Evolutionary conservation across 2,888 invertebrate genomes (phyloP), one percentile per base, ranked within the genome.

Genomic region (Oscheius sp.): DNA sequence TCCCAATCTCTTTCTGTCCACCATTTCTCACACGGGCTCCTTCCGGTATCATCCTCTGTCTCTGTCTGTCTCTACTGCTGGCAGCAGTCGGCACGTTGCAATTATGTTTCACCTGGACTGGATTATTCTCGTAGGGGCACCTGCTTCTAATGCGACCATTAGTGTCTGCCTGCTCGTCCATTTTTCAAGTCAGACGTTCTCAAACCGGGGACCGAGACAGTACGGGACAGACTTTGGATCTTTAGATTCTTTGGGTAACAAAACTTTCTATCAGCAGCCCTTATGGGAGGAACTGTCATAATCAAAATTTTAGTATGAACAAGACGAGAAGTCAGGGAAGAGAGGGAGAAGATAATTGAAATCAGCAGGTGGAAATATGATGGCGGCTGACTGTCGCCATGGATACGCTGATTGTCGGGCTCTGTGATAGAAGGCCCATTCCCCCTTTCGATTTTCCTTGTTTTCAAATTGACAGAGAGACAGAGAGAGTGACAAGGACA

Each of bases 101-200:
- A 68, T 68, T 68, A 68, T 53, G 68, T 53, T 68, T 68, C 68
- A 68, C 68, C 68, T 68, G 68, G 37, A 53, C 53, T 55, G 65
- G 65, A 65, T 65, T 65, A 65, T 68, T 68, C 35, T 32, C 55
- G 10, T 29, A 29, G 63, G 33, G 68, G 68, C 68, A 68, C 68
- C 68, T 68, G 68, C 55, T 53, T 10, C 65, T 68, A 68, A 68
- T 68, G 68, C 35, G 53, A 13, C 55, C 55, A 65, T 65, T 65
- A 65, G 65, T 35, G 33, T 37, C 35, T 60, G 3, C 10, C 37
- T 35, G 58, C 29, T 13, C n/a, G 53, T 13, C 29, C 29, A 9
- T 57, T 57, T 10, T 10, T 33, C 57, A 57, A 29, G 9, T 57
- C 33, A 42, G 42, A 5, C 7, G 42, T 42, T 42, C 7, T 42